Conservation (phyloP, 2,113 vertebrate species). For the Melospiza melodia region DNA sequence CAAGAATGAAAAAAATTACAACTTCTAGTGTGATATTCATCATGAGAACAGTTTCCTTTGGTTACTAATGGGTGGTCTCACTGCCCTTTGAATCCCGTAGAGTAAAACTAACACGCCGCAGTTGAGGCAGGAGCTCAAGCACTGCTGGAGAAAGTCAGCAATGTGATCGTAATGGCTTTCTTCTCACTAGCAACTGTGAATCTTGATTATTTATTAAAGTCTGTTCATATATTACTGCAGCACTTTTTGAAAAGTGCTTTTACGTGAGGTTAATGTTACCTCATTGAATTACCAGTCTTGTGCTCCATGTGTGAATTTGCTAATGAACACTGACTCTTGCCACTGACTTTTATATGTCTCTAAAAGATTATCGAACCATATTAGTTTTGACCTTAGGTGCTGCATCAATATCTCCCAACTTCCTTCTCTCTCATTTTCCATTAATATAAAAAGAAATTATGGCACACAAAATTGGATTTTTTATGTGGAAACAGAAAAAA, state of each 20-base stretch:
- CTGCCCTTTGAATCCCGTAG: neutral
- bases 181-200: neutral
- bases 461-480: neutral
- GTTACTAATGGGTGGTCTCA: neutral
- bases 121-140: neutral
- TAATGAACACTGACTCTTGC: neutral
- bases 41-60: neutral
- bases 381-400: neutral
- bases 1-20: rapidly evolving
- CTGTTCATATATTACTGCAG: neutral
- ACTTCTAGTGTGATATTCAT: neutral
- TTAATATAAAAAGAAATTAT: neutral
- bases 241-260: neutral
- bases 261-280: neutral
- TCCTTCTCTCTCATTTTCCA: neutral
- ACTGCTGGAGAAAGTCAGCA: neutral
- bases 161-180: neutral
- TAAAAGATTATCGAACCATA: neutral
- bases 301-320: slow-evolving; percentile 33
- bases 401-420: neutral
- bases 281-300: neutral
- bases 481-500: neutral
- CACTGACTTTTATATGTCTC: neutral
- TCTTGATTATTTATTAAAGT: neutral
- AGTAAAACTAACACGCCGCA: rapidly evolving